Percentiles rank a stretch among this genome's conserved stretches.
Conservation (phyloP, 2,113 vertebrate genomes). For the Rhombomys opimus region DNA sequence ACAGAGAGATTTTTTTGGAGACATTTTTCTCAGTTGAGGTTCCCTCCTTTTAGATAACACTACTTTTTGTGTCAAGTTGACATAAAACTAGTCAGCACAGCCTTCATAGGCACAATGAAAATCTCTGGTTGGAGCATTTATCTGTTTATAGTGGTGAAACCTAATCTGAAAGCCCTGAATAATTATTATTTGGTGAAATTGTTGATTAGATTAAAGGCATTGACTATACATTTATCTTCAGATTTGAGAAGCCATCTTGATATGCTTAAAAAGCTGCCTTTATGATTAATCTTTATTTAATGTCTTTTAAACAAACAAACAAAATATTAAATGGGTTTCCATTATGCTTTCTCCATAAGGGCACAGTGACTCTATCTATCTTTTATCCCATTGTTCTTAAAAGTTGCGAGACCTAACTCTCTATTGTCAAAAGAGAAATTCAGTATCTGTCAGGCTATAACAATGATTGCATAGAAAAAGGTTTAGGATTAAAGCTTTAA, state of each 20-base stretch:
- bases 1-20: not conserved
- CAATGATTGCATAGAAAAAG: conserved; percentile 25
- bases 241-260: conserved; percentile 58
- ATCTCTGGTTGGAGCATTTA: conserved; percentile 1
- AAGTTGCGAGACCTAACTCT: conserved; percentile 50
- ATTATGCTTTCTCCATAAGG: conserved; percentile 25
- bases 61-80: not conserved
- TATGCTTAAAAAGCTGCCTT: conserved; percentile 60
- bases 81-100: not conserved
- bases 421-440: conserved; percentile 40
- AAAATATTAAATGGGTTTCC: conserved; percentile 53
- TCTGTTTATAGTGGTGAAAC: conserved; percentile 55
- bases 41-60: not conserved
- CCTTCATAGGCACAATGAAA: not conserved
- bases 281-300: conserved; percentile 64
- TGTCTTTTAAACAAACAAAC: conserved; percentile 69
- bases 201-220: conserved; percentile 62
- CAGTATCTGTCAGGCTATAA: conserved; percentile 5
- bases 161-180: conserved; percentile 33
- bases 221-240: conserved; percentile 48
- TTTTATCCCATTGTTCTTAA: conserved; percentile 57
- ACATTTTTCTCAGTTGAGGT: not conserved
- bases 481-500: conserved; percentile 41
- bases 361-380: conserved; percentile 27
- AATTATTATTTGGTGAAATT: conserved; percentile 55